Conservation (phyloP, 2,113 vertebrate genomes). For the Ammodytes marinus region DNA sequence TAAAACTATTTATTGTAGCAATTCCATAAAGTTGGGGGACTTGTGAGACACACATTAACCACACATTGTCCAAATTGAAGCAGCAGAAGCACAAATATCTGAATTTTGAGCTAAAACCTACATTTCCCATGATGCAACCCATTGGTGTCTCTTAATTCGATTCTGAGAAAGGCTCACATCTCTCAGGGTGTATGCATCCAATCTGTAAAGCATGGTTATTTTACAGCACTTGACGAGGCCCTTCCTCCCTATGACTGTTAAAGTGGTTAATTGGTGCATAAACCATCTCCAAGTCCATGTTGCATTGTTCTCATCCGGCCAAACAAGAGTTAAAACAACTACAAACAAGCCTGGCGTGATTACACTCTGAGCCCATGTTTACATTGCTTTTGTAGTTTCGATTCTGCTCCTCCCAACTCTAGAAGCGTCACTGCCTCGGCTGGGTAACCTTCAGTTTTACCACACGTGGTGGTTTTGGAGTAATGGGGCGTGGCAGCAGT, state of each 20-base stretch:
- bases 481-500: constrained; percentile 68
- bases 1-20: neutral
- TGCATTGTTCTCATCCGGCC: neutral
- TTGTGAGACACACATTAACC: neutral
- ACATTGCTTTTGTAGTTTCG: constrained; percentile 31
- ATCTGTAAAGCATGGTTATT: no score
- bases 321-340: neutral
- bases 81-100: neutral
- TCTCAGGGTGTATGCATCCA: no score
- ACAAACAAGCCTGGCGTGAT: neutral
- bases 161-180: no score
- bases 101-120: neutral
- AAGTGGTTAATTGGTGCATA: neutral
- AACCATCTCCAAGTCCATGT: neutral
- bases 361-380: constrained; percentile 17
- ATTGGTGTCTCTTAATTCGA: neutral
- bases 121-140: neutral
- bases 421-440: constrained; percentile 19
- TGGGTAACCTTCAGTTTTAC: constrained; percentile 54
- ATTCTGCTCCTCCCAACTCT: constrained; percentile 17
- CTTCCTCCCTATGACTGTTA: no score
- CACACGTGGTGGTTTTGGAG: constrained; percentile 59
- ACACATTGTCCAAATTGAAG: neutral
- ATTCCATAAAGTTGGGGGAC: neutral
- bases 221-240: no score